A percentile compares a stretch with the other conserved stretches of the same genome.
Conservation (phyloP, 2,113 vertebrate species). For the Onychorhynchus coronatus region DNA sequence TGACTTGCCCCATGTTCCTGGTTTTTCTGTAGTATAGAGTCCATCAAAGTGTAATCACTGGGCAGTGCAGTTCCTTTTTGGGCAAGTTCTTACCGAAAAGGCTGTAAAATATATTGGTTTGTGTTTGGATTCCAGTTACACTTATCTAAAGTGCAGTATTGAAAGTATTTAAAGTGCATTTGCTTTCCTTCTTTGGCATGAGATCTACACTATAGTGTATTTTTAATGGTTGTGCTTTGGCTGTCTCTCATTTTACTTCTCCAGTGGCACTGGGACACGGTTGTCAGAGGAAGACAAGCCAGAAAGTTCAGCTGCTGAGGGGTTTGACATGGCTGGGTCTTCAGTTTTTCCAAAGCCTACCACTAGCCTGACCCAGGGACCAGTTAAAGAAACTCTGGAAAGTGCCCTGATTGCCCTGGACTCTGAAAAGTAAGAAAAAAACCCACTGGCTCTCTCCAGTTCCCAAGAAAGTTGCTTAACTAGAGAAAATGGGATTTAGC, state of each 20-base stretch:
- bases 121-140: background rate
- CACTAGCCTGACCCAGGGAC: constrained; percentile 68
- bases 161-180: background rate
- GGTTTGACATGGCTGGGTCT: constrained; percentile 71
- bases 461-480: background rate
- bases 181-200: background rate
- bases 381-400: constrained; percentile 90
- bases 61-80: background rate
- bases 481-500: background rate
- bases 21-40: background rate
- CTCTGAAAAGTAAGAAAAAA: constrained; percentile 86
- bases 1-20: background rate
- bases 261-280: constrained; percentile 71
- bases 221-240: constrained; percentile 33
- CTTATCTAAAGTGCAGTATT: background rate
- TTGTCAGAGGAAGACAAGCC: constrained; percentile 77
- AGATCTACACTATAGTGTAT: background rate
- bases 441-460: background rate
- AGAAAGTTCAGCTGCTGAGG: constrained; percentile 74
- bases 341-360: constrained; percentile 71
- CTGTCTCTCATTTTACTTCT: background rate
- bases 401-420: constrained; percentile 89
- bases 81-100: background rate
- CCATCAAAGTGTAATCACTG: background rate
- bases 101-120: background rate